phyloP scores from a whole-genome alignment of 2,113 vertebrate species.

The Corapipo altera region DNA sequence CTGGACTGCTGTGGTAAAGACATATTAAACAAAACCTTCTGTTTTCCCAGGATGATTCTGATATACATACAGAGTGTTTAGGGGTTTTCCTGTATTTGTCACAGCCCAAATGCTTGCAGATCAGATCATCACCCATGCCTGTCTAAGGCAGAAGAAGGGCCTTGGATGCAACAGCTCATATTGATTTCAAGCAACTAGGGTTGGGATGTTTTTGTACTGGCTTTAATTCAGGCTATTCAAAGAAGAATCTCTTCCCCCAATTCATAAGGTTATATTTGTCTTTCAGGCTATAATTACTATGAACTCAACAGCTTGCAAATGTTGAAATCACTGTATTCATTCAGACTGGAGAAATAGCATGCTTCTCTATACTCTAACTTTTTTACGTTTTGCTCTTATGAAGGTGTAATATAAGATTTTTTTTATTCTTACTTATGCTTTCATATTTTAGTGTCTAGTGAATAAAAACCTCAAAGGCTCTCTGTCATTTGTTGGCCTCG shows the following conservation, averaged over 20 bases:
- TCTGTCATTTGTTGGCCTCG: background rate
- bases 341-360: background rate
- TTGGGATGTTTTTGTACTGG: background rate
- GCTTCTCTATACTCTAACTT: background rate
- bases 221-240: background rate
- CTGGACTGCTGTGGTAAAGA: background rate
- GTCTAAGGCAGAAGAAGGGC: background rate
- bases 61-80: background rate
- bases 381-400: background rate
- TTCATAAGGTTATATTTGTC: background rate
- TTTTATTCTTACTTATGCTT: background rate
- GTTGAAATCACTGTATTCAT: background rate
- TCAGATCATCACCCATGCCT: accelerated
- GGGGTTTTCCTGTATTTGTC: background rate
- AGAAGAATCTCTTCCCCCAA: background rate
- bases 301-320: background rate
- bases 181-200: background rate
- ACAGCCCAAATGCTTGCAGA: background rate
- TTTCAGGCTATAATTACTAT: background rate
- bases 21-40: background rate
- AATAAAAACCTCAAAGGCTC: background rate
- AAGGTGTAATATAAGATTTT: background rate
- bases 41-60: background rate
- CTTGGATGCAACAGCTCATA: background rate
- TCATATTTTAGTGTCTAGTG: background rate